Base-by-base conservation (phyloP, 2,888 invertebrate species). In the Cryptosula pallasiana region DNA sequence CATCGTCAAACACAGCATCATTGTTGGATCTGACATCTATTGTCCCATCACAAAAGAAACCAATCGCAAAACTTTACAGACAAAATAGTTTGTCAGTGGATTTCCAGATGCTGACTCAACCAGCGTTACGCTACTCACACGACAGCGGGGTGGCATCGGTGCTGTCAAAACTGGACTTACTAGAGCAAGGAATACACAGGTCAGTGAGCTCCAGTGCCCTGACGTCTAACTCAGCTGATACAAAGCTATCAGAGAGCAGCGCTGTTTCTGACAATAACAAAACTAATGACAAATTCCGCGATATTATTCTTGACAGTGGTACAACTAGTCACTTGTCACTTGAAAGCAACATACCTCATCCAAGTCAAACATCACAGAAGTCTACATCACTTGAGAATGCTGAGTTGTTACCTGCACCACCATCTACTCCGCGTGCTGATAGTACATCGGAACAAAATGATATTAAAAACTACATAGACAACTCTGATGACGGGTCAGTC, bases 91-190 rank as follows among this genome's bases (percentile, higher is more conserved):
- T 63, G 32, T 32, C 34, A 5, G 32, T 27, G 27, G 27, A 63
- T 27, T 63, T 27, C n/a, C 29, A 34, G 5, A 27, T 63, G 13
- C 16, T 32, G 27, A 2, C 63, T 25, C 63, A 27, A 13, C 63
- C 63, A 29, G 63, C n/a, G 5, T 13, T 63, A 13, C 27, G 63
- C 13, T 63, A 63, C 32, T 63, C 63, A 13, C 63, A 63, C 13
- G 63, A 63, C 5, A 63, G 9, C 9, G 27, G 27, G 25, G 63
- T 63, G 63, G 34, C 20, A 13, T 32, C 27, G 2, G 63, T 63
- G 2, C 63, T 63, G 16, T 63, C 63, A 63, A 63, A 63, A 34
- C 63, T 63, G 32, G 63, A 63, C 32, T 63, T 63, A 34, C 9
- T 63, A 13, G 63, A 63, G 13, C 3, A 32, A 29, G 34, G 3